Conservation (phyloP, 2,797 vertebrate species). For the Cirrhinus mrigala region DNA sequence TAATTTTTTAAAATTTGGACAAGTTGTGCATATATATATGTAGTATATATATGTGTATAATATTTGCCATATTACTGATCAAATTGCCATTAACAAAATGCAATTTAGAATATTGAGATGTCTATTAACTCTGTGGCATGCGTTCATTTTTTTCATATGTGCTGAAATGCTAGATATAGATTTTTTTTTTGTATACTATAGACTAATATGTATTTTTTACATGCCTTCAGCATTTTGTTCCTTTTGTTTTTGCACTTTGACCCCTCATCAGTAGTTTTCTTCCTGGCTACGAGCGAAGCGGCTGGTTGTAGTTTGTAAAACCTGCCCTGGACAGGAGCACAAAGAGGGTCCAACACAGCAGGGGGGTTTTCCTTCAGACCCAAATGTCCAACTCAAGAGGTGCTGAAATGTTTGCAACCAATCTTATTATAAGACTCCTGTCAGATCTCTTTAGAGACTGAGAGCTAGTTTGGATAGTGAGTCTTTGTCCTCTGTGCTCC, state of each 20-base stretch:
- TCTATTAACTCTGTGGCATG: no score
- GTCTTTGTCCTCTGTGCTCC: not conserved
- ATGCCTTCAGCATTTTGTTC: not conserved
- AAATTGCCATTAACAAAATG: not conserved
- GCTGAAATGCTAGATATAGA: not conserved
- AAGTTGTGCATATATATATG: no score
- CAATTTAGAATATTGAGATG: not conserved
- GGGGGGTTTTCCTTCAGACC: conserved; percentile 45
- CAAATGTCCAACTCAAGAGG: conserved; percentile 46
- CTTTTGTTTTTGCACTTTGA: conserved; percentile 60
- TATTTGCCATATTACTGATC: not conserved
- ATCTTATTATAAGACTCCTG: conserved; percentile 55
- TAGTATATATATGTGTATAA: not conserved
- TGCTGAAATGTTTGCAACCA: conserved; percentile 53
- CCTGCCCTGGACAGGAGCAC: conserved; percentile 56
- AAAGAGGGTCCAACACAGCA: conserved; percentile 42
- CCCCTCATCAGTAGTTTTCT: conserved; percentile 64
- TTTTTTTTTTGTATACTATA: not conserved
- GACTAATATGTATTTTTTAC: not conserved
- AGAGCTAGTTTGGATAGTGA: not conserved
- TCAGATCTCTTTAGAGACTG: conserved; percentile 18
- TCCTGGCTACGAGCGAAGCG: conserved; percentile 66
- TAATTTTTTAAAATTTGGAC: not conserved
- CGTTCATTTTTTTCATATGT: conserved; percentile 16
- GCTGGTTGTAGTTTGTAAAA: conserved; percentile 72